A percentile compares a stretch with the other conserved stretches of the same genome.
Conservation (phyloP, 1,140 invertebrate genomes). For the Venustaconcha ellipsiformis region DNA sequence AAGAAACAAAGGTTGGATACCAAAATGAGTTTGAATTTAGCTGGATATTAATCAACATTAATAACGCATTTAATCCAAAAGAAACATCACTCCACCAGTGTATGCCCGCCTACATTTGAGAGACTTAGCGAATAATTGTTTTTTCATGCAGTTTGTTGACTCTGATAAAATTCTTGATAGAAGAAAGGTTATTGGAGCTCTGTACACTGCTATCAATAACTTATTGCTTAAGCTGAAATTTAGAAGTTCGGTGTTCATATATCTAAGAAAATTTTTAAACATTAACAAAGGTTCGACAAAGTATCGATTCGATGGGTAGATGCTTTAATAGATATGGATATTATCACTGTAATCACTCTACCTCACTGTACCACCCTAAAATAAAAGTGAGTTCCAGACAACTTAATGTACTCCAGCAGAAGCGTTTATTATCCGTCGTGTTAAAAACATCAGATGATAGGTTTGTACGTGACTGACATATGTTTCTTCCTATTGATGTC, state of each 20-base stretch:
- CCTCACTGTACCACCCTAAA: not conserved
- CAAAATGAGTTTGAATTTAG: constrained; percentile 27
- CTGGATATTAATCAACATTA: constrained; percentile 11
- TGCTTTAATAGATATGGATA: not conserved
- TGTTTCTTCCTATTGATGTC: constrained; percentile 13
- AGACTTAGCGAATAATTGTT: not conserved
- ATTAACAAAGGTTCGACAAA: constrained; percentile 4
- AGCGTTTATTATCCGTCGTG: not conserved
- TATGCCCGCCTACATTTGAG: constrained; percentile 8
- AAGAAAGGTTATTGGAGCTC: not conserved
- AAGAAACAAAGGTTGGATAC: constrained; percentile 17
- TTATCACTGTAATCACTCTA: constrained; percentile 6
- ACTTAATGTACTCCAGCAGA: not conserved
- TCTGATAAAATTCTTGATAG: constrained; percentile 11
- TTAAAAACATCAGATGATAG: constrained; percentile 12
- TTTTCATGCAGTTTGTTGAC: constrained; percentile 1
- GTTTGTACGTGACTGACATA: constrained; percentile 8
- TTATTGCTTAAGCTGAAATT: not conserved
- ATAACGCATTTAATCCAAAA: not conserved
- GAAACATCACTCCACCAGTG: not conserved
- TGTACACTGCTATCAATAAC: constrained; percentile 7
- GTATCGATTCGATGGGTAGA: constrained; percentile 4
- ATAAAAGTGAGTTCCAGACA: not conserved
- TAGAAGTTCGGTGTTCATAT: not conserved
- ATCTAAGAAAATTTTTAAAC: not conserved